Base-by-base conservation (phyloP, 2,113 vertebrate species). In the Nibea albiflora region DNA sequence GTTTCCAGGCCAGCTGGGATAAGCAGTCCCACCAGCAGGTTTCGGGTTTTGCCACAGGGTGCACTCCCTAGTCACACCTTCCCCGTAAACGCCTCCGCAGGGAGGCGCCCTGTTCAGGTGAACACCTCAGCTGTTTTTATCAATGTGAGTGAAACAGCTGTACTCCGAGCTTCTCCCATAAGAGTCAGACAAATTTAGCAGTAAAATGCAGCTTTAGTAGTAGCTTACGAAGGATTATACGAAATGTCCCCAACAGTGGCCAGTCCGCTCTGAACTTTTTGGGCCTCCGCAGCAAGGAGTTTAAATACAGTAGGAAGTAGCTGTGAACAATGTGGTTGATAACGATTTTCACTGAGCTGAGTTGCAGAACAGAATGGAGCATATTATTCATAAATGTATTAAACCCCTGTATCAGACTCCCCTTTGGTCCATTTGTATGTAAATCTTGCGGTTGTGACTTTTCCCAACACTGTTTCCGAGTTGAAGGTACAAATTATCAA, bases 1-100 rank as follows among this genome's bases (percentile, higher is more conserved):
- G 14, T 57, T 73, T 35, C 62, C n/a, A 22, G 24, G 72, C 76
- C 57, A 85, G 70, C 56, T 65, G 58, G 63, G 70, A 84, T 56
- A 50, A 64, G 52, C 68, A 63, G 77, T 74, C 58, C 57, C 64
- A 80, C 54, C 54, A 69, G 75, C 15, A 12, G 46, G 31, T 63
- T 70, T 4, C n/a, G 22, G 62, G 42, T 81, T 58, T 39, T 77
- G 49, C 63, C 42, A 77, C 75, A 50, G 57, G 47, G 31, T 50
- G 24, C 54, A 20, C 66, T 74, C 35, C 17, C 16, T 26, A 35
- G 70, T 56, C 63, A 56, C 70, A 81, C 69, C 42, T 76, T 74
- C 65, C 65, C 22, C 0, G 4, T 39, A 60, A 82, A 80, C 67
- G 16, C 26, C 67, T 70, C 81, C 26, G 1, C 58, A 14, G 60